Conservation (phyloP, 2,888 invertebrate species). For the Sarcophaga subvicina region DNA sequence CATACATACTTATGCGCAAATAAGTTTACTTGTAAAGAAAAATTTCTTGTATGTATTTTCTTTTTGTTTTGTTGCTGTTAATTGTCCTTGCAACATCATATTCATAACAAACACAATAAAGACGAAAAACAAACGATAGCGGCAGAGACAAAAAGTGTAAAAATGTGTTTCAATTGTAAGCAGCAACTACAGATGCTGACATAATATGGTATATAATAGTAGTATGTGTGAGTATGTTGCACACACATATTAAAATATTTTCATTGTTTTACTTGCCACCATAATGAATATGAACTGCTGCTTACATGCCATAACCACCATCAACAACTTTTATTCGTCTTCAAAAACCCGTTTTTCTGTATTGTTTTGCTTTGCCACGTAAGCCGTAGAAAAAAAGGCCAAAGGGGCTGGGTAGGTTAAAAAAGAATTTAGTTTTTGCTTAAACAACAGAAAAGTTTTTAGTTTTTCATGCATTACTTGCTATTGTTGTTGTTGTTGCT, state of each 20-base stretch:
- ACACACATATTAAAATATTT: background rate
- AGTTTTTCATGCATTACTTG: background rate
- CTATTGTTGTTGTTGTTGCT: conserved; percentile 6
- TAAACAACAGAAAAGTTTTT: background rate
- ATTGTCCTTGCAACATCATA: conserved; percentile 55
- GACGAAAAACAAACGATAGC: conserved; percentile 4
- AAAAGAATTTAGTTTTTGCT: too few species aligned
- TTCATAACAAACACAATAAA: conserved; percentile 1
- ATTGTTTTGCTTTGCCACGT: background rate
- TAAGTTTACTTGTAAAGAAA: conserved; percentile 1
- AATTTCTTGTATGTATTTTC: conserved; percentile 21
- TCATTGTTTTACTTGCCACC: conserved; percentile 27
- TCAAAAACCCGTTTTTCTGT: conserved; percentile 28
- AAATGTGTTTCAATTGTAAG: background rate
- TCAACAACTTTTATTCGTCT: conserved; percentile 22
- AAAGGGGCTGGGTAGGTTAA: background rate
- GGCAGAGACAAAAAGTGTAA: background rate
- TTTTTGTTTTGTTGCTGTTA: conserved; percentile 29
- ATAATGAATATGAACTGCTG: conserved; percentile 62
- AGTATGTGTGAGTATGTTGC: background rate
- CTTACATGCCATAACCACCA: conserved; percentile 2
- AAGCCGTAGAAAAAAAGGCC: background rate
- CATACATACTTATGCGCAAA: conserved; percentile 3
- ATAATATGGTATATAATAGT: background rate
- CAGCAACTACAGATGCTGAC: background rate